These are phyloP conservation scores for Ctenodactylus gundi DNA, from an alignment of 2,113 vertebrate genomes.

Conservation along the genomic window DNA sequence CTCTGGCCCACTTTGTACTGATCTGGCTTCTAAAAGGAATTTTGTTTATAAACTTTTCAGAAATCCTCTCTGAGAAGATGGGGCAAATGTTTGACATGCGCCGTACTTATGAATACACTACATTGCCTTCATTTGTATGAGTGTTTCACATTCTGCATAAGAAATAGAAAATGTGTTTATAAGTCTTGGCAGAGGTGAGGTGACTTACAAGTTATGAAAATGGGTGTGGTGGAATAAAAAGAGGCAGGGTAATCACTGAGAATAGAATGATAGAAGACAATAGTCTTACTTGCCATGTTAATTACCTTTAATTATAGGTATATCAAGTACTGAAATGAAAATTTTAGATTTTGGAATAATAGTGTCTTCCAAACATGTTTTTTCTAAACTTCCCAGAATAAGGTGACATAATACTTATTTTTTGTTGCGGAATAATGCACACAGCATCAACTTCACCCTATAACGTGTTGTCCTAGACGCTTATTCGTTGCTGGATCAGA, in stretches of 20 bases:
- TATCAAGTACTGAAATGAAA: neutral
- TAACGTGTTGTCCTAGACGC: no score
- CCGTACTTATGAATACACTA: neutral
- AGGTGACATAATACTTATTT: neutral
- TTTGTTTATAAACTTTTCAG: neutral
- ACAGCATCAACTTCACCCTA: neutral
- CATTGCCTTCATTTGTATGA: neutral
- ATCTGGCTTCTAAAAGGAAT: neutral
- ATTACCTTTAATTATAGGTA: neutral
- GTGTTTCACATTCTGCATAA: neutral
- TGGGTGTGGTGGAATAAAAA: neutral
- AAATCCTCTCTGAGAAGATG: neutral
- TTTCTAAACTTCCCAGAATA: neutral
- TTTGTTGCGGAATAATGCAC: neutral
- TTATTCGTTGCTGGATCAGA: no score
- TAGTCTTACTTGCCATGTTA: neutral
- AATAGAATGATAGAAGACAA: neutral
- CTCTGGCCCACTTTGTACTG: neutral
- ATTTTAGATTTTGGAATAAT: constrained; percentile 19
- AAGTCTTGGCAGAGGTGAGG: neutral
- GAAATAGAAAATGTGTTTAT: neutral
- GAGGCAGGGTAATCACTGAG: neutral
- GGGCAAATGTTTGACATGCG: neutral
- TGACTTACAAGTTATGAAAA: neutral
- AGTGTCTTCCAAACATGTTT: neutral